Evolutionary conservation across 2,888 invertebrate genomes (phyloP), one percentile per base, ranked within the genome.

Genomic region (Drosophila recens): DNA sequence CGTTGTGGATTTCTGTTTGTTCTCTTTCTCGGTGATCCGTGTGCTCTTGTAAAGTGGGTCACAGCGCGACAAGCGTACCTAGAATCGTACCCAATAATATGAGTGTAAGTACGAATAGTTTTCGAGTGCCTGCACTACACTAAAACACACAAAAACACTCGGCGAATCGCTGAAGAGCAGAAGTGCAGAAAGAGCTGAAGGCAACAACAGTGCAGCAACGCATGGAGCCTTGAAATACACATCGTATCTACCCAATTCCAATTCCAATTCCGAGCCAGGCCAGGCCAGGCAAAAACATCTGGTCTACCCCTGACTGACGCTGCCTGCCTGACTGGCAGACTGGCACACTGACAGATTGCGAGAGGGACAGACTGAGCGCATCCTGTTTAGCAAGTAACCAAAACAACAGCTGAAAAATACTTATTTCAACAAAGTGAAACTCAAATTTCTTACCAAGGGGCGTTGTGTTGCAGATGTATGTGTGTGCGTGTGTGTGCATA

Each of bases 381-480:
- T 82, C 87, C 87, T 82, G 82, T 82, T 87, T 81, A 72, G 67
- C 87, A 64, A 80, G 87, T 82, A 74, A 51, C 58, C 73, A 64
- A 80, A 79, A 72, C 66, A 83, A 78, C 82, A 84, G 82, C 87
- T 82, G 87, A 64, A 84, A 75, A 79, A 72, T 42, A 66, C 72
- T 79, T 71, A 66, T 75, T 79, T 65, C 75, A 67, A 67, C 72
- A 65, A 72, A 78, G 80, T 78, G 77, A 79, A 78, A 78, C 80
- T 76, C 66, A 80, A 79, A 79, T 70, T 63, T 67, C 75, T 46
- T 78, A 15, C 62, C 59, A 59, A 80, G 70, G 78, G 74, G 74
- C 79, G 82, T 78, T 56, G 27, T 61, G 40, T 62, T 62, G 11
- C 23, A 42, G 62, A 42, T 68, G 48, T 62, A 45, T 40, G 45